These are phyloP conservation scores for Cnemophilus loriae DNA, from an alignment of 2,113 vertebrate genomes.

Conservation along the genomic window DNA sequence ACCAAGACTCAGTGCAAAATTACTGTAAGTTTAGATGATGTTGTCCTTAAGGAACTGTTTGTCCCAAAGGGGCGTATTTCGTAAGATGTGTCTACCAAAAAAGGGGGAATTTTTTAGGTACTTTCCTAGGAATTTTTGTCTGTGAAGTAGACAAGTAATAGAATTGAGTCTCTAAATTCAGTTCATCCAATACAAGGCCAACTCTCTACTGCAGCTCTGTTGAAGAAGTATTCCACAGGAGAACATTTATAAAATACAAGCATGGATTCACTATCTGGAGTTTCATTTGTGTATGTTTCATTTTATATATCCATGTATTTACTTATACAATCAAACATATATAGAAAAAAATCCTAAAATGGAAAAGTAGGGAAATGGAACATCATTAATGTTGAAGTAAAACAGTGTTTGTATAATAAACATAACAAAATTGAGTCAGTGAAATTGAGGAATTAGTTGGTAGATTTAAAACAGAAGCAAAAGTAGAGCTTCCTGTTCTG, in stretches of 20 bases:
- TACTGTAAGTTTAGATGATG: background rate
- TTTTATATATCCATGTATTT: background rate
- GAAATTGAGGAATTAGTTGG: background rate
- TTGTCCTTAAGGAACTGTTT: background rate
- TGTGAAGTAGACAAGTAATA: background rate
- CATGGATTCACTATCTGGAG: background rate
- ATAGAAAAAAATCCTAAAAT: background rate
- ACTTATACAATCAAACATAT: background rate
- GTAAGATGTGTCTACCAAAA: background rate
- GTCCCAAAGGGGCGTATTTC: background rate
- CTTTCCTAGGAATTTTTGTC: background rate
- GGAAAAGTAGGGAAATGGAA: background rate
- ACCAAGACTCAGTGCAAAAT: background rate
- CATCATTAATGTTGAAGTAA: background rate
- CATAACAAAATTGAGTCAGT: background rate
- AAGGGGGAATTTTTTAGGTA: background rate
- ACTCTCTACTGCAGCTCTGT: background rate
- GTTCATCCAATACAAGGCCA: background rate
- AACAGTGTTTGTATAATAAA: background rate
- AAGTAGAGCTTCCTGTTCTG: conserved; percentile 7
- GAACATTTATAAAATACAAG: background rate
- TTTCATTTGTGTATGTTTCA: background rate
- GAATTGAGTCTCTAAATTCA: background rate
- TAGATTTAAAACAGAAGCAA: conserved; percentile 26
- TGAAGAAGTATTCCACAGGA: background rate